Percentiles rank a stretch among this genome's conserved stretches.
Conservation (phyloP, 2,888 invertebrate species). For the Gari tellinella region DNA sequence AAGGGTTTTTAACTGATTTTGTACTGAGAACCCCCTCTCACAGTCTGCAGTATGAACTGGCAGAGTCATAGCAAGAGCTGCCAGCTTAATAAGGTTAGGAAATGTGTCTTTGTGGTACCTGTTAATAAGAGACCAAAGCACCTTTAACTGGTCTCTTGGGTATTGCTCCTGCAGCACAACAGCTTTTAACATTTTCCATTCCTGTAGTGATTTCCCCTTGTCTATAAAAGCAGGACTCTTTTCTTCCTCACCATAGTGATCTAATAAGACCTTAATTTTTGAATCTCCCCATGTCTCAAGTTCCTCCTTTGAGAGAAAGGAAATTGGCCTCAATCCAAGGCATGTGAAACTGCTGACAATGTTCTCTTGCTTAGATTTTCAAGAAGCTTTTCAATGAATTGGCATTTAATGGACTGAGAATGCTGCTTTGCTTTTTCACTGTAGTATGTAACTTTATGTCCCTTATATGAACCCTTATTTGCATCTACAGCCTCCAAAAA, state of each 20-base stretch:
- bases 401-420: conserved; percentile 1
- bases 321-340: conserved; percentile 8
- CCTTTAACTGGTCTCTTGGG: background rate
- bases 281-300: conserved; percentile 16
- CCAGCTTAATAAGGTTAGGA: background rate
- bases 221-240: background rate
- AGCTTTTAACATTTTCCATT: conserved; percentile 7
- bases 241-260: conserved; percentile 3
- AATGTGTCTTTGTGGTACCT: background rate
- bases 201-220: conserved; percentile 1
- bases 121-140: background rate
- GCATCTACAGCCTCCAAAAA: background rate
- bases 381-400: conserved; percentile 2
- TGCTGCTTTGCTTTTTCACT: conserved; percentile 16
- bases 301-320: conserved; percentile 4
- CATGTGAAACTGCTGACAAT: background rate
- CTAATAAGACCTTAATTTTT: background rate
- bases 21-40: background rate
- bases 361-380: conserved; percentile 5
- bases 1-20: background rate
- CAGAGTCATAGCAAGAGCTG: background rate
- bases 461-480: conserved; percentile 1
- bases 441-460: conserved; percentile 2
- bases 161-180: conserved; percentile 10
- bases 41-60: background rate